Conservation (phyloP, 2,797 vertebrate species). For the Nyctibius grandis region DNA sequence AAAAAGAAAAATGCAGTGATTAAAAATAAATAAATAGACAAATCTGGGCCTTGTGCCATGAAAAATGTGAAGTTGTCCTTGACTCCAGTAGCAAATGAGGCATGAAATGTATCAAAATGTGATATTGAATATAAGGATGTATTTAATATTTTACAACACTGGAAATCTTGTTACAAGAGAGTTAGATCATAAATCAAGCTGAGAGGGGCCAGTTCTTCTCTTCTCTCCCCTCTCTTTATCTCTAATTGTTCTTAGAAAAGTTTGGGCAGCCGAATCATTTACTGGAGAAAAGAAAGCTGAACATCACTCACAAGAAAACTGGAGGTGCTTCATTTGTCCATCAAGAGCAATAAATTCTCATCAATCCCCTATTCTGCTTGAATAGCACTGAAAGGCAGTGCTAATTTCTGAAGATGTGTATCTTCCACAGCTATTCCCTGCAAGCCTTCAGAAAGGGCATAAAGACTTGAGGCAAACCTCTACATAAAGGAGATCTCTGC, state of each 20-base stretch:
- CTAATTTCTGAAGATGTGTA: not conserved
- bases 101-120: conserved; percentile 76
- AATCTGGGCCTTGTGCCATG: conserved; percentile 69
- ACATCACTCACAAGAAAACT: not conserved
- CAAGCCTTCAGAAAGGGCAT: not conserved
- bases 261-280: not conserved
- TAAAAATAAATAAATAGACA: conserved; percentile 64
- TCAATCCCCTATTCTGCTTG: not conserved
- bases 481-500: not conserved
- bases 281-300: not conserved
- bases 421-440: not conserved
- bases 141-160: conserved; percentile 74
- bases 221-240: not conserved
- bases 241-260: not conserved
- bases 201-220: not conserved
- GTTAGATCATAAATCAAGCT: conserved; percentile 68
- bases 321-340: not conserved
- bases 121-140: conserved; percentile 73
- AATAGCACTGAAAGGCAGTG: not conserved
- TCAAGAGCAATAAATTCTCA: not conserved
- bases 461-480: not conserved
- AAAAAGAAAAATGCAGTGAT: conserved; percentile 17
- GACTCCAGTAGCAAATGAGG: conserved; percentile 74
- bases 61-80: conserved; percentile 75
- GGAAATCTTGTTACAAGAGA: conserved; percentile 65